A percentile compares a stretch with the other conserved stretches of the same genome.
These are phyloP conservation scores for Podabrus alpinus DNA, from an alignment of 2,888 invertebrate genomes.

Conservation along the genomic window DNA sequence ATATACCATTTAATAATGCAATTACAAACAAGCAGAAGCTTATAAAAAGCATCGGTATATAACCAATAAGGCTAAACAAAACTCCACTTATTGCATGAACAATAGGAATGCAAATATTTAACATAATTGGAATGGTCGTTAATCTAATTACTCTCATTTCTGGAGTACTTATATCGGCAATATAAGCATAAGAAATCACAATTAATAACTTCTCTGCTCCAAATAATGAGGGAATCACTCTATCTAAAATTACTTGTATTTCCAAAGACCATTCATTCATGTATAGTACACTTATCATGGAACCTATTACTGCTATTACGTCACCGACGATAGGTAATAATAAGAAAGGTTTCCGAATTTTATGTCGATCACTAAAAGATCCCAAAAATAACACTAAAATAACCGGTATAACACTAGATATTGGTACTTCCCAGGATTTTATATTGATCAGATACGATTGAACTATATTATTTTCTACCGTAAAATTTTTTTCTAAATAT, in stretches of 20 bases:
- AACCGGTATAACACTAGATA: constrained; percentile 50
- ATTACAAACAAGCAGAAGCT: constrained; percentile 43
- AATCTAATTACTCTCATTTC: constrained; percentile 65
- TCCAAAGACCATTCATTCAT: constrained; percentile 60
- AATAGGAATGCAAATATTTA: constrained; percentile 42
- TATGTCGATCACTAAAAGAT: constrained; percentile 53
- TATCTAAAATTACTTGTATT: constrained; percentile 59
- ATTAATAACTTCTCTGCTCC: constrained; percentile 60
- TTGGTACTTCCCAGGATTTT: constrained; percentile 49
- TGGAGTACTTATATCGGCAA: constrained; percentile 56
- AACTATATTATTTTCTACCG: constrained; percentile 54
- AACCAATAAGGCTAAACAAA: constrained; percentile 46
- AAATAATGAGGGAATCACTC: constrained; percentile 60
- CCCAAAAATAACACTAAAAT: constrained; percentile 51
- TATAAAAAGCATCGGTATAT: constrained; percentile 45
- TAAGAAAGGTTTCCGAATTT: constrained; percentile 52
- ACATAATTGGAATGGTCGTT: constrained; percentile 59
- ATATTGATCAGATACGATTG: constrained; percentile 57
- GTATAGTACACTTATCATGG: constrained; percentile 60
- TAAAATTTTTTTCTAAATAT: constrained; percentile 40
- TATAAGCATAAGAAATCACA: constrained; percentile 52
- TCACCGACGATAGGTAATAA: constrained; percentile 52
- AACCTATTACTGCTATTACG: constrained; percentile 56
- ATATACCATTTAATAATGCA: constrained; percentile 45
- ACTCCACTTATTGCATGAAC: constrained; percentile 47